phyloP scores from a whole-genome alignment of 2,113 vertebrate genomes.

The Synodontis membranacea region DNA sequence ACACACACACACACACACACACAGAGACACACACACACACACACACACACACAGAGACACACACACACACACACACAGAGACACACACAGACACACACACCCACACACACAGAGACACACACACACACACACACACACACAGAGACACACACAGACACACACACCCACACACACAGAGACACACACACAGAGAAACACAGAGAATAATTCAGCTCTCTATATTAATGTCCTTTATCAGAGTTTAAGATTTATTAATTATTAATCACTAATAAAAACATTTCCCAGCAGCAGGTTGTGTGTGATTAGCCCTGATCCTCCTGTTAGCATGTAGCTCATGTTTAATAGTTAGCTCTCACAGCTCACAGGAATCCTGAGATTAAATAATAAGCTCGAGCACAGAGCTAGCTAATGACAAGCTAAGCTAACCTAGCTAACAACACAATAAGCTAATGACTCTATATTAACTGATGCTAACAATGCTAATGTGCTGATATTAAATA shows the following conservation, averaged over 20 bases:
- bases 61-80: too few species aligned
- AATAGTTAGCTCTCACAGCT: not conserved
- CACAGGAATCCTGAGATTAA: not conserved
- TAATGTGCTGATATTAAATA: too few species aligned
- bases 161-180: too few species aligned
- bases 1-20: not conserved
- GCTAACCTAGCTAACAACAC: not conserved
- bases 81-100: not conserved
- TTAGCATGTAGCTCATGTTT: not conserved
- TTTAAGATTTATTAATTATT: not conserved
- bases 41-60: not conserved
- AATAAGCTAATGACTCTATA: not conserved
- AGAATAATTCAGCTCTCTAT: not conserved
- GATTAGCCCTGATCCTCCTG: not conserved
- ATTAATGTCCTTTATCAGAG: not conserved
- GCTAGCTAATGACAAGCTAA: not conserved
- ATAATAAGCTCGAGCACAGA: not conserved
- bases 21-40: not conserved
- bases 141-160: too few species aligned
- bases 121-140: not conserved
- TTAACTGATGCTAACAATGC: not conserved
- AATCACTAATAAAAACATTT: not conserved
- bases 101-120: not conserved
- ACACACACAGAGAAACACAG: not conserved
- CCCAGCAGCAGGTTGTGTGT: not conserved